These are phyloP conservation scores for Tenrec ecaudatus DNA, from an alignment of 2,113 vertebrate genomes.

Conservation along the genomic window DNA sequence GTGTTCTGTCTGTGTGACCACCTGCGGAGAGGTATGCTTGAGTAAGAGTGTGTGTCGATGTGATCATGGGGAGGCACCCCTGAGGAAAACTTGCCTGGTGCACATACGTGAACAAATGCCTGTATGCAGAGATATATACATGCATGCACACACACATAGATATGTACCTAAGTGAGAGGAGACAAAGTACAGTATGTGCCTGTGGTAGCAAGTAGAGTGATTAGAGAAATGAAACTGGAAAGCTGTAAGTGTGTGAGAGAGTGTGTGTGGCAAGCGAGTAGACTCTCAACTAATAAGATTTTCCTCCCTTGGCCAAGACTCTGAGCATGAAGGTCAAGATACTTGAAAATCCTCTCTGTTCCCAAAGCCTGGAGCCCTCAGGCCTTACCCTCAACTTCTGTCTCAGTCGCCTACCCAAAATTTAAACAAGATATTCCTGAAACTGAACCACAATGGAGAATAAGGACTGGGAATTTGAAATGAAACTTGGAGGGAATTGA, in stretches of 20 bases:
- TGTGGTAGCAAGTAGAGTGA: slow-evolving; percentile 38
- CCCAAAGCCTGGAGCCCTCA: neutral
- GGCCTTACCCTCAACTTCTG: neutral
- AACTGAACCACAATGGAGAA: slow-evolving; percentile 57
- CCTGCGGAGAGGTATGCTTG: slow-evolving; percentile 21
- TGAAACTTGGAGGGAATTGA: neutral
- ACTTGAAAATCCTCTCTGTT: slow-evolving; percentile 52
- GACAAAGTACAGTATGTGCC: slow-evolving; percentile 55
- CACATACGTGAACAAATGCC: slow-evolving; percentile 63
- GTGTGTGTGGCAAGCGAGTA: neutral
- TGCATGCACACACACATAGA: neutral
- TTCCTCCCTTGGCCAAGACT: slow-evolving; percentile 24
- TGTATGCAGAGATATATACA: slow-evolving; percentile 33
- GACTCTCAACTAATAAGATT: no score
- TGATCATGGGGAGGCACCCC: slow-evolving; percentile 37
- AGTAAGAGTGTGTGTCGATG: slow-evolving; percentile 55
- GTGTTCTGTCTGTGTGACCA: slow-evolving; percentile 51
- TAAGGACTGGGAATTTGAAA: slow-evolving; percentile 24
- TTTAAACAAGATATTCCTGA: slow-evolving; percentile 54
- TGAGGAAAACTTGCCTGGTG: slow-evolving; percentile 51
- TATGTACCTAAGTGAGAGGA: slow-evolving; percentile 51
- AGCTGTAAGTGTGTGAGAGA: neutral
- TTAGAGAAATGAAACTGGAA: slow-evolving; percentile 55
- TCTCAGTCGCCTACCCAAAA: slow-evolving; percentile 54
- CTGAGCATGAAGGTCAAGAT: slow-evolving; percentile 28